Conservation (phyloP, 2,888 invertebrate genomes). For the Agriopis marginaria region DNA sequence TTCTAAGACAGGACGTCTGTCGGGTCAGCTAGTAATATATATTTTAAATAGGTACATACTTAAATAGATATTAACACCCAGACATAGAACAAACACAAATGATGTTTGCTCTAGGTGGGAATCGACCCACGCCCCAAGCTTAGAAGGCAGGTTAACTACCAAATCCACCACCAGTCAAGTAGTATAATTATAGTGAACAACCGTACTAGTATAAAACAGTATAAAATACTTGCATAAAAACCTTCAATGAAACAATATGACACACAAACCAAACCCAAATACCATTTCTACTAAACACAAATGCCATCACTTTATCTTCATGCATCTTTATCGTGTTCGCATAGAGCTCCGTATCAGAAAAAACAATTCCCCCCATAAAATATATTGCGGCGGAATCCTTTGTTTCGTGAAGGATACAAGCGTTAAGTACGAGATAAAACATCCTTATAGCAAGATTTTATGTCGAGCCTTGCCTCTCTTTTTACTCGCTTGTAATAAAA, state of each 20-base stretch:
- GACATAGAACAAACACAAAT: too few species aligned
- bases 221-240: background rate
- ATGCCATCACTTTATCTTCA: constrained; percentile 32
- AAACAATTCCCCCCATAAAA: constrained; percentile 50
- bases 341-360: constrained; percentile 44
- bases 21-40: too few species aligned
- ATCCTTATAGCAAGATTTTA: constrained; percentile 57
- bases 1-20: too few species aligned
- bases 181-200: too few species aligned
- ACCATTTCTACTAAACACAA: constrained; percentile 23
- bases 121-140: too few species aligned
- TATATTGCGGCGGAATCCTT: constrained; percentile 45
- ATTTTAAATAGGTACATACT: too few species aligned
- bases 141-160: too few species aligned
- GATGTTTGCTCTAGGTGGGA: too few species aligned
- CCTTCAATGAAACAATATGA: background rate
- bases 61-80: too few species aligned
- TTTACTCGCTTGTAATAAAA: constrained; percentile 40
- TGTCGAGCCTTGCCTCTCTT: constrained; percentile 50
- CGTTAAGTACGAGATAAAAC: constrained; percentile 54
- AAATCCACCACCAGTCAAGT: too few species aligned
- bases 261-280: constrained; percentile 23
- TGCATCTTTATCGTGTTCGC: constrained; percentile 40
- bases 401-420: constrained; percentile 48
- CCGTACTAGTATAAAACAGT: background rate